Evolutionary conservation across 2,113 vertebrate species (phyloP), one percentile per base, ranked within the genome.

Genomic region (Bubo bubo): DNA sequence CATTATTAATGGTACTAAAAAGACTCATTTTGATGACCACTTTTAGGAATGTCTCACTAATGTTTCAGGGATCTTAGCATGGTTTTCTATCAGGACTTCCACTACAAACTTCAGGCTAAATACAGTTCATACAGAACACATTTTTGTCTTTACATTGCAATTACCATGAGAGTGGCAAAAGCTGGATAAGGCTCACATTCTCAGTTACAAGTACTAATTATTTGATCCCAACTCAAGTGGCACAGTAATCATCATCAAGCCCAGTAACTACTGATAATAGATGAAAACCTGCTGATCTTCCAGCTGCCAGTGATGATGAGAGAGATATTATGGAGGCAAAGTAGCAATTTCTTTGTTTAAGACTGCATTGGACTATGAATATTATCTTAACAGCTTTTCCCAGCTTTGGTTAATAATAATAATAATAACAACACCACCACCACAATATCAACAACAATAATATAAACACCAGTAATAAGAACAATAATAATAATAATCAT

Each of bases 191-290:
- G 52, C 79, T 91, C 59, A 45, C 49, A 66, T 79, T 85, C 55
- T 81, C 77, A 73, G 74, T 92, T 97, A 80, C 74, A 90, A 86
- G 60, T 84, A 71, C 67, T 92, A 94, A 97, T 94, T 94, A 45
- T 73, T 84, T 94, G 63, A 86, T 92, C 62, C 43, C 67, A 76
- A 37, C 66, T 82, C 45, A n/a, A 63, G 79, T 75, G 74, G 68
- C 83, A 93, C 17, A 41, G 21, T 55, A 85, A 95, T 97, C 95
- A 92, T 90, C 21, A 93, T 96, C 91, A 95, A 92, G 80, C 88
- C 77, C 79, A 35, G 64, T 89, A 96, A 95, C 75, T 96, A 92
- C 97, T 92, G 96, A 95, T 95, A 97, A 96, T 71, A 68, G 94
- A 96, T 92, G 53, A 79, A 92, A 88, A 81, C 95, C 96, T 89